phyloP scores from a whole-genome alignment of 2,113 vertebrate species.

The Daboia siamensis region DNA sequence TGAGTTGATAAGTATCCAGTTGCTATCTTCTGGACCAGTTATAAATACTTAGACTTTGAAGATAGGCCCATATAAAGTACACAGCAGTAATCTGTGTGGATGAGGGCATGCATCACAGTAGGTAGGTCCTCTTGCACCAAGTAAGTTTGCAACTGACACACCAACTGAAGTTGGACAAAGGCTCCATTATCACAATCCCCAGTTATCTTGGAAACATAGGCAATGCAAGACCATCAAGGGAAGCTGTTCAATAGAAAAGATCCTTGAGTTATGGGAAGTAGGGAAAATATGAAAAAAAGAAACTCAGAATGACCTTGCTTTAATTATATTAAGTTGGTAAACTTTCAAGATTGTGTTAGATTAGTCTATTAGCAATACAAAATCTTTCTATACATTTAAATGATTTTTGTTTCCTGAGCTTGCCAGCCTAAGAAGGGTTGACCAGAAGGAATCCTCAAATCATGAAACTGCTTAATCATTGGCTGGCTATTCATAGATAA shows the following conservation, averaged over 20 bases:
- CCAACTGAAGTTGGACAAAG: background rate
- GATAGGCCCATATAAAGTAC: background rate
- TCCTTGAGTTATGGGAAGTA: background rate
- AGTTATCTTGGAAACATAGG: background rate
- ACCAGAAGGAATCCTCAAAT: background rate
- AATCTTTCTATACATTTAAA: background rate
- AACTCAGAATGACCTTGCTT: background rate
- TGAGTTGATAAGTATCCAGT: background rate
- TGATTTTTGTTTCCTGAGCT: background rate
- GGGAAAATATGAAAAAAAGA: background rate
- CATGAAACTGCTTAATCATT: background rate
- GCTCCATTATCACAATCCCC: background rate
- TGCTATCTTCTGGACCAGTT: background rate
- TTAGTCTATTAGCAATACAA: background rate
- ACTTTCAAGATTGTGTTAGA: background rate
- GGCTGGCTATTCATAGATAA: background rate
- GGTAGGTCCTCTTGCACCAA: background rate
- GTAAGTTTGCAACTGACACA: background rate
- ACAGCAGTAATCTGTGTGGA: background rate
- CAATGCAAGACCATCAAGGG: background rate
- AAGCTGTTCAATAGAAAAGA: background rate
- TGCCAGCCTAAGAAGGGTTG: background rate
- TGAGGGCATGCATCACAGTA: background rate
- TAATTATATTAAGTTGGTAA: background rate
- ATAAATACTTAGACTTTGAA: background rate